Evolutionary conservation across 2,888 invertebrate species (phyloP).

Genomic region (Eupithecia insigniata): DNA sequence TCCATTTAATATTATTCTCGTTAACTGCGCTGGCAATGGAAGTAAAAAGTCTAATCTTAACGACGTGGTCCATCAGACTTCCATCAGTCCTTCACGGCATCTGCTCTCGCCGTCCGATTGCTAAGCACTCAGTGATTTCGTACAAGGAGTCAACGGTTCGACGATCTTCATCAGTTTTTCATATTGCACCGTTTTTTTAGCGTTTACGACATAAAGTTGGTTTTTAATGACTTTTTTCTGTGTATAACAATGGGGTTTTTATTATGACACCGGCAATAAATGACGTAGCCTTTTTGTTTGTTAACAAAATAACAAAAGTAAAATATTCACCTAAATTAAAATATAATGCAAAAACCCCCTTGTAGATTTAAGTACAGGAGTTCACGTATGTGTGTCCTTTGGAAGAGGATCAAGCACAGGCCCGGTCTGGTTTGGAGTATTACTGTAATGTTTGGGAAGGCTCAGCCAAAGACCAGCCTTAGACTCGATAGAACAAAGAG

Average conservation of each 20-base stretch:
- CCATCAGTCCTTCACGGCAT: conserved; percentile 26
- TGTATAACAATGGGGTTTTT: background rate
- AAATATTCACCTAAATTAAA: too few species aligned
- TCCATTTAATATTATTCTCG: background rate
- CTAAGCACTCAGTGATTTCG: conserved; percentile 50
- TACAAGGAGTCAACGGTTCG: conserved; percentile 35
- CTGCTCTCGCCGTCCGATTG: conserved; percentile 44
- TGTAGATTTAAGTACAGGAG: too few species aligned
- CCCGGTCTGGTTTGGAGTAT: too few species aligned
- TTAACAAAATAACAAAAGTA: background rate
- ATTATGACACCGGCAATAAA: background rate
- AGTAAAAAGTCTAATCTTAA: background rate
- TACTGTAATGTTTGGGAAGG: too few species aligned
- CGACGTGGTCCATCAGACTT: background rate
- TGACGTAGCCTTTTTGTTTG: background rate
- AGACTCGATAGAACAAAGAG: too few species aligned
- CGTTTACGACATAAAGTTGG: background rate
- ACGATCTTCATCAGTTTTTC: conserved; percentile 18
- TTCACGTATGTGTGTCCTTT: too few species aligned
- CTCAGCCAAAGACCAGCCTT: too few species aligned
- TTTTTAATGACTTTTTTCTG: background rate
- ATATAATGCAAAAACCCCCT: too few species aligned
- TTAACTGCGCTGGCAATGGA: background rate
- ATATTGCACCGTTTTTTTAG: conserved; percentile 9
- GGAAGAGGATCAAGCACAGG: too few species aligned